Conservation (phyloP, 2,797 vertebrate genomes). For the Liasis olivaceus region DNA sequence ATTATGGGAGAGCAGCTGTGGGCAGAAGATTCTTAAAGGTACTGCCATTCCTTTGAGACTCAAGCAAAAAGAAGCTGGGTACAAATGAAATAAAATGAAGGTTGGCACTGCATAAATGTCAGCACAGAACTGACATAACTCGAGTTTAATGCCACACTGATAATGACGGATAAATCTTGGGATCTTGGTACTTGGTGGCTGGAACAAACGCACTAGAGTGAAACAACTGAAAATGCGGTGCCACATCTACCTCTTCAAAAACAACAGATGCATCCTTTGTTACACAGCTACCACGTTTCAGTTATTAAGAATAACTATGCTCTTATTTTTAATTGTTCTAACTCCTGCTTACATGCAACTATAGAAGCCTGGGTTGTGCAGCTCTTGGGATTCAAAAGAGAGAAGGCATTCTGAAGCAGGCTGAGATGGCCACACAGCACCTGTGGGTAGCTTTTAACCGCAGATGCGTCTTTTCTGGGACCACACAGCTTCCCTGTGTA, state of each 20-base stretch:
- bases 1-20: conserved; percentile 15
- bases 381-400: no score
- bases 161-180: not conserved
- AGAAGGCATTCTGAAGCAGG: no score
- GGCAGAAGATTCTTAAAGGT: conserved; percentile 6
- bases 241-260: not conserved
- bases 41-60: not conserved
- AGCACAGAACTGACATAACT: not conserved
- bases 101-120: not conserved
- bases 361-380: not conserved
- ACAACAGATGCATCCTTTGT: not conserved
- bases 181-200: not conserved
- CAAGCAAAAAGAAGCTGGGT: not conserved
- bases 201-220: not conserved
- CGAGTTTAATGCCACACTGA: not conserved
- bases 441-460: no score
- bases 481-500: no score
- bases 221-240: not conserved
- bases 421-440: no score
- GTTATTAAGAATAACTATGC: not conserved
- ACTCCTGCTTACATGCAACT: not conserved
- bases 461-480: no score
- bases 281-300: not conserved
- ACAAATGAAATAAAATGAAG: conserved; percentile 12
- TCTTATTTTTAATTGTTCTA: not conserved